phyloP scores from a whole-genome alignment of 2,888 invertebrate genomes.

The Ormyrus rosae region DNA sequence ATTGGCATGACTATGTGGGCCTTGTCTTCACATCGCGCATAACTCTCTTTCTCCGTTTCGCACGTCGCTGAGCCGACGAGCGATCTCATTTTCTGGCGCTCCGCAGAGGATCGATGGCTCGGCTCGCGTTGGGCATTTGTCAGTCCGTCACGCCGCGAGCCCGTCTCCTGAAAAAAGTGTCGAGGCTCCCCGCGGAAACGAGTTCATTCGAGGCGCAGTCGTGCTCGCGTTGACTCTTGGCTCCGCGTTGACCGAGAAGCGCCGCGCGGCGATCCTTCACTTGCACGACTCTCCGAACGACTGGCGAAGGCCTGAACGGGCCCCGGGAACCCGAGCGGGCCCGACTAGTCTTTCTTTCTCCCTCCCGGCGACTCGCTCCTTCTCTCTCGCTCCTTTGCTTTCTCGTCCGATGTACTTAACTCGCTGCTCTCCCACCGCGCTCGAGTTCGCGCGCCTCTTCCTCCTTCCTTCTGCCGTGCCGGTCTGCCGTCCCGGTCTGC shows the following conservation, averaged over 20 bases:
- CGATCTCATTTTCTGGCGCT: constrained; percentile 44
- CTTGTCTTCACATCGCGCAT: constrained; percentile 56
- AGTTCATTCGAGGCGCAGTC: constrained; percentile 17
- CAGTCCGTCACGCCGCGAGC: constrained; percentile 21
- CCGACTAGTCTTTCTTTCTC: constrained; percentile 57
- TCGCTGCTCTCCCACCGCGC: constrained; percentile 61
- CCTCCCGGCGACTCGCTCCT: constrained; percentile 26
- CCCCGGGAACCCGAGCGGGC: constrained; percentile 38
- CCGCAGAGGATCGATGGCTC: constrained; percentile 33
- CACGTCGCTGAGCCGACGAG: constrained; percentile 20
- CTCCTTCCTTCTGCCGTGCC: constrained; percentile 53
- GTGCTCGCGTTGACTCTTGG: constrained; percentile 17
- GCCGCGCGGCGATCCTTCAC: constrained; percentile 42
- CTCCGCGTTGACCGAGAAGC: not conserved
- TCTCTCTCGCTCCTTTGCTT: constrained; percentile 36
- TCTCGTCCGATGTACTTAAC: constrained; percentile 55
- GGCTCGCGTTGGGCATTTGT: constrained; percentile 41
- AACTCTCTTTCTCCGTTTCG: constrained; percentile 16
- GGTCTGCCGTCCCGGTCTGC: constrained; percentile 46
- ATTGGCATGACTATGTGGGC: constrained; percentile 52
- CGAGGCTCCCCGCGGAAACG: not conserved
- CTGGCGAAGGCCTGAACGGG: constrained; percentile 49
- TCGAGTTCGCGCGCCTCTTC: constrained; percentile 59
- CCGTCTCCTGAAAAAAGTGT: not conserved
- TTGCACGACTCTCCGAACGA: constrained; percentile 53